Percentiles rank a stretch among this genome's conserved stretches.
phyloP scores from a whole-genome alignment of 2,113 vertebrate genomes.

The Aegithalos caudatus region DNA sequence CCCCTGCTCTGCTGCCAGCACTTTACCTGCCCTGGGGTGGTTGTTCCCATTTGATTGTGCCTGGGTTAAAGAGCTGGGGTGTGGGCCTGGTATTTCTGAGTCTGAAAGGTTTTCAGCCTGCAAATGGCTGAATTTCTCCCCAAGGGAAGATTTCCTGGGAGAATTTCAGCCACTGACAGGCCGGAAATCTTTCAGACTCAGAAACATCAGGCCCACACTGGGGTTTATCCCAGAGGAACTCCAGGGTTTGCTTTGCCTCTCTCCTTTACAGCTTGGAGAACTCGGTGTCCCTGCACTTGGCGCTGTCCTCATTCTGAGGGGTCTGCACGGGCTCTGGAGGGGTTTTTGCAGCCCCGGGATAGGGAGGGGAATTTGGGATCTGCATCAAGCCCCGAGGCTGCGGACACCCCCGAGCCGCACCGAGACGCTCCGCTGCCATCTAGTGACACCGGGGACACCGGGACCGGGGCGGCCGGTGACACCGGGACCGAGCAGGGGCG shows the following conservation, averaged over 20 bases:
- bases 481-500: too few species aligned
- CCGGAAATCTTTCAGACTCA: too few species aligned
- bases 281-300: accelerated
- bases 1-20: neutral
- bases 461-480: too few species aligned
- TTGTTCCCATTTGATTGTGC: accelerated
- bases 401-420: neutral
- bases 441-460: constrained; percentile 46
- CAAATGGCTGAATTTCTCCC: too few species aligned
- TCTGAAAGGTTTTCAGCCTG: too few species aligned
- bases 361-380: accelerated
- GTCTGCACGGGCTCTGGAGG: neutral
- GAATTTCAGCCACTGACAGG: too few species aligned
- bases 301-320: neutral
- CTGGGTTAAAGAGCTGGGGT: neutral
- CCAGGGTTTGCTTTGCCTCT: neutral
- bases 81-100: too few species aligned
- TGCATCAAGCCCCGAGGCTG: neutral
- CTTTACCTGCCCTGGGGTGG: neutral
- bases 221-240: neutral
- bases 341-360: accelerated
- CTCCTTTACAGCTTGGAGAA: accelerated
- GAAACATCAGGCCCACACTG: too few species aligned
- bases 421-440: constrained; percentile 59
- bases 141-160: too few species aligned